Base-by-base conservation (phyloP, 35 echinoderm and acorn worm species). In the Lytechinus pictus region DNA sequence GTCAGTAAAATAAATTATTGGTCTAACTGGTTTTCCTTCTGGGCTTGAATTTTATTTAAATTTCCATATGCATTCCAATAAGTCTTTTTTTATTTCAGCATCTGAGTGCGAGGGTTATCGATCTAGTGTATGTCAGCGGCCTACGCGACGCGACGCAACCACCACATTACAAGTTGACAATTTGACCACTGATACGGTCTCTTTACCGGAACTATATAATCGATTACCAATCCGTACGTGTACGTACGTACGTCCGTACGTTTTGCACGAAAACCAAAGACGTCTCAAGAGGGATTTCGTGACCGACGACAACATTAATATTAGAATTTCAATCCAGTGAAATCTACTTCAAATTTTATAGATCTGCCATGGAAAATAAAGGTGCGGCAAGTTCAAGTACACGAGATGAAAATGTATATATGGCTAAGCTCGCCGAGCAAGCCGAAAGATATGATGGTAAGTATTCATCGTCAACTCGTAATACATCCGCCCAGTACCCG, bases 371-470 rank as follows among this genome's bases (percentile, higher is more conserved):
- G 92, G 72, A 55, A 91, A n/a, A 44, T 44, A 44, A 44, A 44
- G 33, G 33, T 44, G 33, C 33, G 33, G 33, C 33, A 44, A 44
- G 33, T 44, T 44, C 33, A 44, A 44, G 61, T 86, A 86, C 28
- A 95, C 94, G 95, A 54, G 97, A 97, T 8, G 98, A 99, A 71
- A 71, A 95, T 94, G 98, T 99, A 57, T 99, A 97, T 89, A 97
- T 96, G 94, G 98, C 98, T 56, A 99, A 97, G 94, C 89, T 99
- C 61, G 97, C 98, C 66, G 98, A 99, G 90, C 98, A 99, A 86
- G 98, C 98, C 44, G 98, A 99, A 89, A 96, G 98, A 97, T 99
- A 99, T 72, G 98, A 99, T 92, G 98, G 98, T 99, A 99, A 95
- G 95, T 86, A n/a, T 61, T 71, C 55, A 94, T 86, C 21, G 10